Evolutionary conservation across 2,113 vertebrate species (phyloP), one percentile per base, ranked within the genome.

Genomic region (Antechinus flavipes): DNA sequence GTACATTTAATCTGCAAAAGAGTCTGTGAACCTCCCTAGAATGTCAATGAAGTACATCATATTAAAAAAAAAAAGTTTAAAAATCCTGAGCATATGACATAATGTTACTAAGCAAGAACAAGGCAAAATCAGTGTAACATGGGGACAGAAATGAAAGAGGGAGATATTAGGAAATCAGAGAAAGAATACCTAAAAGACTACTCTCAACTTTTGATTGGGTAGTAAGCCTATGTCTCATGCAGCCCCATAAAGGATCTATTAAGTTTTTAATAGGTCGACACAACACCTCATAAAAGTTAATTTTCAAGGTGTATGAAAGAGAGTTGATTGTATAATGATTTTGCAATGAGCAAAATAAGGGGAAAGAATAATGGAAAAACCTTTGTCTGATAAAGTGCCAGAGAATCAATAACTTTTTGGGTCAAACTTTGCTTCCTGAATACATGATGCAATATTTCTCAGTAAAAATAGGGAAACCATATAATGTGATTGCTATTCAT

Each of bases 401-500:
- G 61, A 68, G 30, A 68, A 16, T 68, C 4, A 68, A 3, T 35
- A 14, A 84, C n/a, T 42, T 84, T 42, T 89, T 35, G 30, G 35
- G 56, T 61, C 1, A 0, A n/a, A 2, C 3, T 16, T 46, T 2
- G 42, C 10, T 47, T 91, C 56, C 47, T 26, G 8, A 76, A 84
- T 23, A 42, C 35, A 22, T 84, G n/a, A 84, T 42, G n/a, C 68
- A 84, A 42, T 26, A 68, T 42, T 2, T 84, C 68, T 84, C 68
- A 84, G 16, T 8, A 84, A 23, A 84, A 84, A 84, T 8, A 8
- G 19, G 68, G 19, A 46, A 2, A 47, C 54, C 1, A 0, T 0
- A n/a, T 0, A 2, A 25, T 0, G 0, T 0, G 46, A 54, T 55
- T 9, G 7, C 35, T 8, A 0, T 27, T 12, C 89, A 27, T 47